phyloP scores from a whole-genome alignment of 2,888 invertebrate species.

The Amphimallon solstitiale region DNA sequence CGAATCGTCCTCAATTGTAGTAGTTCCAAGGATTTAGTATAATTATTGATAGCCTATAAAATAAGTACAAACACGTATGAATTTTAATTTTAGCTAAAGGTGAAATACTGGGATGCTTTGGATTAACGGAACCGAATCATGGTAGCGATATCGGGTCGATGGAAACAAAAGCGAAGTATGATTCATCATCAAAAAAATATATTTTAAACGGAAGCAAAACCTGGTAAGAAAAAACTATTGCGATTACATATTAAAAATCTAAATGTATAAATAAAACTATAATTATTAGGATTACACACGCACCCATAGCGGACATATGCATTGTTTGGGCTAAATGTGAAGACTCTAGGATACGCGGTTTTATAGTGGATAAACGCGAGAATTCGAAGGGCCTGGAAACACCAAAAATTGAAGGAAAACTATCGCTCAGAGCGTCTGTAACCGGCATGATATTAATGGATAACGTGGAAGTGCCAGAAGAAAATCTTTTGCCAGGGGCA shows the following conservation, averaged over 20 bases:
- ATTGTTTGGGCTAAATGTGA: slow-evolving; percentile 95
- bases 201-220: slow-evolving; percentile 92
- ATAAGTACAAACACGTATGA: too few relatives aligned
- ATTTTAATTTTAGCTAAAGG: slow-evolving; percentile 72
- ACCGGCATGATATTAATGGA: slow-evolving; percentile 99
- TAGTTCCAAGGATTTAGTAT: too few relatives aligned
- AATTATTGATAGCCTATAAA: too few relatives aligned
- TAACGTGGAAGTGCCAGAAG: slow-evolving; percentile 92
- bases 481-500: slow-evolving; percentile 83
- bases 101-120: slow-evolving; percentile 91
- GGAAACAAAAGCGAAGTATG: slow-evolving; percentile 87
- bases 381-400: slow-evolving; percentile 77
- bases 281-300: slow-evolving; percentile 86
- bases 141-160: slow-evolving; percentile 92
- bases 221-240: slow-evolving; percentile 66
- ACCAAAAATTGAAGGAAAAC: slow-evolving; percentile 95
- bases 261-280: too few relatives aligned
- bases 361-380: slow-evolving; percentile 81
- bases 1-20: too few relatives aligned
- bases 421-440: slow-evolving; percentile 91
- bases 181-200: slow-evolving; percentile 84
- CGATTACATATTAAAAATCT: neutral
- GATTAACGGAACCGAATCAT: slow-evolving; percentile 96
- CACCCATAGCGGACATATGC: slow-evolving; percentile 93
- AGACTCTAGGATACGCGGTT: slow-evolving; percentile 85